Conservation (phyloP, 2,113 vertebrate species). For the Neogobius melanostomus region DNA sequence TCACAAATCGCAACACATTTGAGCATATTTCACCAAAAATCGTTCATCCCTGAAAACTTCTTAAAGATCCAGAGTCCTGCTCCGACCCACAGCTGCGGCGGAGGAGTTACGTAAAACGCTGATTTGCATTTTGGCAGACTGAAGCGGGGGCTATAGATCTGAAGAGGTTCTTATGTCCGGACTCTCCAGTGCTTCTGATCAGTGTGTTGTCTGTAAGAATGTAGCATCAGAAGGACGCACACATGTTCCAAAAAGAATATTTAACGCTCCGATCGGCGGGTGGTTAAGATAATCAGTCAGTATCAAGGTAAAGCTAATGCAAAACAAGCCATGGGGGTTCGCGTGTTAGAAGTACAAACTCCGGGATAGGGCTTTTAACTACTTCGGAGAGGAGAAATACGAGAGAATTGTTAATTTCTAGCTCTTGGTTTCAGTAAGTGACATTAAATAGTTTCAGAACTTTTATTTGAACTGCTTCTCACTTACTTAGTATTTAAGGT, state of each 20-base stretch:
- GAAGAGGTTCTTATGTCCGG: constrained; percentile 35
- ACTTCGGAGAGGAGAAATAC: neutral
- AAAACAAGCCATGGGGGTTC: constrained; percentile 51
- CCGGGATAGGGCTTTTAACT: constrained; percentile 33
- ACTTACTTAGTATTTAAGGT: no score
- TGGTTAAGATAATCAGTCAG: constrained; percentile 40
- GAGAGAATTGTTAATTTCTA: neutral
- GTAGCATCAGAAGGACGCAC: constrained; percentile 20
- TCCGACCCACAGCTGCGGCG: constrained; percentile 29
- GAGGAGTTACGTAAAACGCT: constrained; percentile 21
- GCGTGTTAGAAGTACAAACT: constrained; percentile 45
- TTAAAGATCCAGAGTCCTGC: constrained; percentile 21
- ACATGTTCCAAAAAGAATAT: constrained; percentile 38
- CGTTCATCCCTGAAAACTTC: neutral
- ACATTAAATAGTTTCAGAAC: neutral
- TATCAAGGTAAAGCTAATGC: constrained; percentile 30
- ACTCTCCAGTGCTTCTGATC: constrained; percentile 31
- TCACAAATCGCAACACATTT: no score
- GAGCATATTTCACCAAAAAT: no score
- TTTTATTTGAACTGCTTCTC: neutral
- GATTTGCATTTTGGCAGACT: constrained; percentile 43
- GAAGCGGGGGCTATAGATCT: constrained; percentile 33
- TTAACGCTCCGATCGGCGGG: constrained; percentile 40
- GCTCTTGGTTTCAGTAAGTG: neutral
- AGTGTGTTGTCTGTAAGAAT: constrained; percentile 32